phyloP scores from a whole-genome alignment of 2,113 vertebrate genomes.

The Macroglossus sobrinus region DNA sequence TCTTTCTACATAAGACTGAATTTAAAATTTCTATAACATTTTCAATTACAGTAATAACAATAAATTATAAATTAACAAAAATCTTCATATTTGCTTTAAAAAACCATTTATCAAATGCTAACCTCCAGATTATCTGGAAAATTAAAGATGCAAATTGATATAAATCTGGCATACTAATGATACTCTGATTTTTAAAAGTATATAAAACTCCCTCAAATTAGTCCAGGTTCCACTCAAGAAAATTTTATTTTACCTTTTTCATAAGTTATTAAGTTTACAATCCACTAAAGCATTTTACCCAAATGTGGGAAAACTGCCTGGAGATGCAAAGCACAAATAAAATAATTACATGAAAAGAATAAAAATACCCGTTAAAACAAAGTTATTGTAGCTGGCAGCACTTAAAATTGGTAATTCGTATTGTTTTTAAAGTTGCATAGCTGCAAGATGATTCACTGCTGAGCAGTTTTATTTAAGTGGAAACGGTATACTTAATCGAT shows the following conservation, averaged over 20 bases:
- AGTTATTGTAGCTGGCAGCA: slow-evolving; percentile 83
- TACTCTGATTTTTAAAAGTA: slow-evolving; percentile 68
- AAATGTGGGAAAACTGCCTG: slow-evolving; percentile 75
- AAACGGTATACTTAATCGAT: slow-evolving; percentile 54
- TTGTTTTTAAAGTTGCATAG: slow-evolving; percentile 83
- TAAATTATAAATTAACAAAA: slow-evolving; percentile 85
- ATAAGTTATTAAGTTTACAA: slow-evolving; percentile 68
- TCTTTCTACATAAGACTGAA: slow-evolving; percentile 63
- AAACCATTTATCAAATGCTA: slow-evolving; percentile 77
- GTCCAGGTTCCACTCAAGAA: slow-evolving; percentile 71
- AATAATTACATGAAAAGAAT: slow-evolving; percentile 83
- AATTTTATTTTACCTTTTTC: slow-evolving; percentile 69
- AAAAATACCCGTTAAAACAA: slow-evolving; percentile 86
- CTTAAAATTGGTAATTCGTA: slow-evolving; percentile 76
- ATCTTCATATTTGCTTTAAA: slow-evolving; percentile 65
- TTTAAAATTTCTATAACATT: slow-evolving; percentile 72
- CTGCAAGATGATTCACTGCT: slow-evolving; percentile 81
- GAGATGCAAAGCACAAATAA: slow-evolving; percentile 82
- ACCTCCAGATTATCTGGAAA: slow-evolving; percentile 71
- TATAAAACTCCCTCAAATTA: slow-evolving; percentile 69
- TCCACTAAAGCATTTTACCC: slow-evolving; percentile 62
- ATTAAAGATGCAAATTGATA: slow-evolving; percentile 76
- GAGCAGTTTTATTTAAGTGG: slow-evolving; percentile 54
- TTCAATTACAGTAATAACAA: slow-evolving; percentile 76
- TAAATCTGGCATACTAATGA: slow-evolving; percentile 73